Evolutionary conservation across 2,797 vertebrate genomes (phyloP).

Genomic region (Coccyzus lansbergi): DNA sequence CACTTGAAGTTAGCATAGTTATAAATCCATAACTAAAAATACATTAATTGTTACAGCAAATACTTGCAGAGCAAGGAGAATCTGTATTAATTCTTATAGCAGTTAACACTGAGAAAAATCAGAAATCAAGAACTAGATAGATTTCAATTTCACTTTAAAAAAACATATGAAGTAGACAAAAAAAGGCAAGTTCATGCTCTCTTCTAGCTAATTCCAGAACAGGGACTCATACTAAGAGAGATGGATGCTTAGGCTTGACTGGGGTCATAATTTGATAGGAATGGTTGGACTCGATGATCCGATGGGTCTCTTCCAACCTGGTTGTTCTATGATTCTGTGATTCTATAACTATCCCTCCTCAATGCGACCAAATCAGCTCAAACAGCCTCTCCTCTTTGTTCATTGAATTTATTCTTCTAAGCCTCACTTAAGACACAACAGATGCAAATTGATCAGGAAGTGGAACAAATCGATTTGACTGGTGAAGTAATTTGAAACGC

Average conservation of each 20-base stretch:
- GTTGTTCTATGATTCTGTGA: no score
- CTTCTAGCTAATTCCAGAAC: neutral
- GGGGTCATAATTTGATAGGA: no score
- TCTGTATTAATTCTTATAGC: neutral
- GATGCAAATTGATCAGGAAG: neutral
- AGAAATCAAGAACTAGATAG: neutral
- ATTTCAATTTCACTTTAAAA: neutral
- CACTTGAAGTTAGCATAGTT: neutral
- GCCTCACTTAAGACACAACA: neutral
- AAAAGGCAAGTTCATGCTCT: neutral
- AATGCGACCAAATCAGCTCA: neutral
- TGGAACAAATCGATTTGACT: neutral
- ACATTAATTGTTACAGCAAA: neutral
- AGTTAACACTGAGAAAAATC: neutral
- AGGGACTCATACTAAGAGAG: neutral
- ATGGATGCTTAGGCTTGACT: neutral
- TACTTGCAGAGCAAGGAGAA: neutral
- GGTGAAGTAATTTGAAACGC: constrained; percentile 3
- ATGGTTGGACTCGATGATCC: no score
- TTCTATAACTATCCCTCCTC: neutral
- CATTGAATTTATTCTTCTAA: neutral
- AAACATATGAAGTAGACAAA: neutral
- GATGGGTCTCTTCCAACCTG: no score
- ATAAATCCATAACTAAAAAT: neutral
- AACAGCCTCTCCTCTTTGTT: neutral